These are phyloP conservation scores for Monochamus saltuarius DNA, from an alignment of 1,140 invertebrate genomes.

Conservation along the genomic window DNA sequence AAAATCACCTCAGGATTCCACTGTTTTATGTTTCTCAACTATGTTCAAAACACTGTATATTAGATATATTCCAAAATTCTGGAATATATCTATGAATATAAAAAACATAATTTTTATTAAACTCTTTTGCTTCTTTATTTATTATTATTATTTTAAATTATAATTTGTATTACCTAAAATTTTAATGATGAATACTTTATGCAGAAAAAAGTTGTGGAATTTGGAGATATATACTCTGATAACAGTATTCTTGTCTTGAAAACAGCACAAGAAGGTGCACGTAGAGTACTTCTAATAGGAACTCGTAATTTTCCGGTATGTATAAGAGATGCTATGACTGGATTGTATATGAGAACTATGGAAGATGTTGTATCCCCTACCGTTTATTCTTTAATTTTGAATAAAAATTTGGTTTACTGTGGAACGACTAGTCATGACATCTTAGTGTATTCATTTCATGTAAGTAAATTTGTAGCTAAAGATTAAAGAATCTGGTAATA, in stretches of 20 bases:
- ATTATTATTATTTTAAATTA: no score
- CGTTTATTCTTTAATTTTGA: constrained; percentile 42
- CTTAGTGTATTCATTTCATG: constrained; percentile 44
- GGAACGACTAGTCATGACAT: constrained; percentile 45
- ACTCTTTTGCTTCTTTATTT: no score
- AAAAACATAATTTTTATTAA: no score
- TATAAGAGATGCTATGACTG: constrained; percentile 57
- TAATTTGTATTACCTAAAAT: no score
- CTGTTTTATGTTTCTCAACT: no score
- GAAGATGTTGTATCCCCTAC: constrained; percentile 31
- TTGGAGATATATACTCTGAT: constrained; percentile 52
- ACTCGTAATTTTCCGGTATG: constrained; percentile 56
- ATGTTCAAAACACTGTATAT: no score
- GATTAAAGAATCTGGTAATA: no score
- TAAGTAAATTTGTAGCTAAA: constrained; percentile 25
- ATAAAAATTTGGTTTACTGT: constrained; percentile 44
- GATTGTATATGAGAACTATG: constrained; percentile 52
- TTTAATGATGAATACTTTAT: constrained; percentile 3
- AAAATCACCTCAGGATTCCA: no score
- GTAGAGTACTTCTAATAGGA: constrained; percentile 58
- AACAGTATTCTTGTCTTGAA: constrained; percentile 56
- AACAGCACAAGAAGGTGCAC: constrained; percentile 57
- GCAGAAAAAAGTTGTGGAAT: constrained; percentile 52
- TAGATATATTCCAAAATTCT: no score
- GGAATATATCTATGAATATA: no score